phyloP scores from a whole-genome alignment of 53 echinoderm and acorn worm species.

The Henricia sp. region DNA sequence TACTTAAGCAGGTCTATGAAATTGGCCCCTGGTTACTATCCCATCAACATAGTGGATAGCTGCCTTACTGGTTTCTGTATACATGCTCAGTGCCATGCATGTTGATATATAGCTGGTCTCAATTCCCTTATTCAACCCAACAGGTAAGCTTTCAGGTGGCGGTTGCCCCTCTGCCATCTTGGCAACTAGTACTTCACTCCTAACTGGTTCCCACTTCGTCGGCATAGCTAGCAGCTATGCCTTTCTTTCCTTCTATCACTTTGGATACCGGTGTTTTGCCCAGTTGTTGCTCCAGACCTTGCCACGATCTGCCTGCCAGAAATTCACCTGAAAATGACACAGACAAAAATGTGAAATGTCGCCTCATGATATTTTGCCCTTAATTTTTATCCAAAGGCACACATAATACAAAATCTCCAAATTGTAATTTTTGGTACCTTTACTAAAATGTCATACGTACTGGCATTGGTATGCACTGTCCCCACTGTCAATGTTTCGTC shows the following conservation, averaged over 20 bases:
- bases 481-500: conserved; percentile 68
- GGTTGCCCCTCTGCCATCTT: background rate
- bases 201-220: conserved; percentile 60
- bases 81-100: too few relatives aligned
- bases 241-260: conserved; percentile 80
- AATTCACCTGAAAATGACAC: conserved; percentile 73
- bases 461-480: conserved; percentile 75
- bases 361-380: too few relatives aligned
- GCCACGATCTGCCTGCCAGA: conserved; percentile 85
- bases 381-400: too few relatives aligned
- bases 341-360: too few relatives aligned
- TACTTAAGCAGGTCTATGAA: too few relatives aligned
- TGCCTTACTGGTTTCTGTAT: too few relatives aligned
- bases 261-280: conserved; percentile 82
- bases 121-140: background rate
- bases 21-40: too few relatives aligned
- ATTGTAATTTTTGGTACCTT: too few relatives aligned
- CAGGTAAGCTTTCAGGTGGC: too few relatives aligned
- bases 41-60: too few relatives aligned
- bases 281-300: conserved; percentile 88
- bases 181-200: background rate
- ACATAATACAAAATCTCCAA: too few relatives aligned
- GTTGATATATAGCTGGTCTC: background rate
- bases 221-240: conserved; percentile 92
- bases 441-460: conserved; percentile 62